A percentile compares a stretch with the other conserved stretches of the same genome.
These are phyloP conservation scores for Champsocephalus esox DNA, from an alignment of 2,797 vertebrate species.

Conservation along the genomic window DNA sequence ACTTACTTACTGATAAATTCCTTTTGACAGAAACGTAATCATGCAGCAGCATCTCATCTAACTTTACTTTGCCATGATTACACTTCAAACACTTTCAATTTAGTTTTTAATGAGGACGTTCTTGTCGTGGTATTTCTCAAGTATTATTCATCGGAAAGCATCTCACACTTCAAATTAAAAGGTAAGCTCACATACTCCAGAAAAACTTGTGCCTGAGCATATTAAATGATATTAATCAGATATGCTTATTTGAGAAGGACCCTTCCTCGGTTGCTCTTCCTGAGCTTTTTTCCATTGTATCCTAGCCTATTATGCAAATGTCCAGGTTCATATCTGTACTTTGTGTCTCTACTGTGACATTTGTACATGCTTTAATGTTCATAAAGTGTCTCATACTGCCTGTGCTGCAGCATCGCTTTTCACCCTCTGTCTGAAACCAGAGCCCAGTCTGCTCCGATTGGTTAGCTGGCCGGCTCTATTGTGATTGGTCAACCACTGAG, in stretches of 20 bases:
- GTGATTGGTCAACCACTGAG: too few species aligned
- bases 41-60: slow-evolving; percentile 46
- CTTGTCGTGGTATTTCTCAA: slow-evolving; percentile 49
- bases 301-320: too few species aligned
- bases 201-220: slow-evolving; percentile 9
- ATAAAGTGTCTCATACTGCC: too few species aligned
- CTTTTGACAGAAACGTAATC: slow-evolving; percentile 54
- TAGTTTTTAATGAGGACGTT: slow-evolving; percentile 35
- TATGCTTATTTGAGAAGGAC: neutral
- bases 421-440: too few species aligned
- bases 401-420: too few species aligned
- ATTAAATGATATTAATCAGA: slow-evolving; percentile 3
- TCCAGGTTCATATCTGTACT: too few species aligned
- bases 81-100: slow-evolving; percentile 51
- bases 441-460: too few species aligned
- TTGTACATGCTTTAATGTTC: too few species aligned
- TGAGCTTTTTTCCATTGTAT: neutral
- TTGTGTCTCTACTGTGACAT: too few species aligned
- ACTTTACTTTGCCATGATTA: slow-evolving; percentile 25
- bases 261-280: neutral
- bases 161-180: slow-evolving; percentile 34
- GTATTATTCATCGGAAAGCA: slow-evolving; percentile 30
- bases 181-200: slow-evolving; percentile 8
- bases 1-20: slow-evolving; percentile 29
- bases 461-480: too few species aligned